These are phyloP conservation scores for Cephonodes hylas DNA, from an alignment of 2,888 invertebrate species.

Conservation along the genomic window DNA sequence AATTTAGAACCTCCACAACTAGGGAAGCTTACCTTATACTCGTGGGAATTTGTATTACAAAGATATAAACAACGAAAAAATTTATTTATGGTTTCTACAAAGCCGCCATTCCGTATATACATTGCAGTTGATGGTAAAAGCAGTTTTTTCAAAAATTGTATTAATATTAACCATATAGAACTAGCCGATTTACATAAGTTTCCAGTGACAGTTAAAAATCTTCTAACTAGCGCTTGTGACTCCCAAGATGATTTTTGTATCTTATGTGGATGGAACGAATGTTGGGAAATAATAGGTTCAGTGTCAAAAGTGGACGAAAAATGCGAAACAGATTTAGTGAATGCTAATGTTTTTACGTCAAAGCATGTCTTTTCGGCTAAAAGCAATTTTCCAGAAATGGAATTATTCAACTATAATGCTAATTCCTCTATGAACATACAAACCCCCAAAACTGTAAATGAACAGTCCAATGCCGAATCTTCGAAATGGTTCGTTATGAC, in stretches of 20 bases:
- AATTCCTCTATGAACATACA: not conserved
- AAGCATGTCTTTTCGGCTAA: not conserved
- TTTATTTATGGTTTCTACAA: conserved; percentile 55
- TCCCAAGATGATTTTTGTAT: conserved; percentile 65
- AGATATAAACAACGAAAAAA: conserved; percentile 63
- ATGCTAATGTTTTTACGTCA: not conserved
- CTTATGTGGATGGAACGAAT: conserved; percentile 58
- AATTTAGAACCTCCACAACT: conserved; percentile 50
- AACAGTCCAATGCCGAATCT: conserved; percentile 27
- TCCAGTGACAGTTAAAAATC: conserved; percentile 61
- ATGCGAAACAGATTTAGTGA: not conserved
- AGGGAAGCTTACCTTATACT: conserved; percentile 55
- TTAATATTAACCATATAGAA: conserved; percentile 60
- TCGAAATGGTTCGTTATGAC: conserved; percentile 81
- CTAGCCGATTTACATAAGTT: conserved; percentile 59
- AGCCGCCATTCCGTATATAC: conserved; percentile 59
- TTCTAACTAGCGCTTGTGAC: conserved; percentile 55
- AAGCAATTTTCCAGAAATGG: not conserved
- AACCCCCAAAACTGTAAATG: conserved; percentile 9
- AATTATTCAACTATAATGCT: not conserved
- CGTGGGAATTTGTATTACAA: conserved; percentile 63
- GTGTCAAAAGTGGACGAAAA: conserved; percentile 43
- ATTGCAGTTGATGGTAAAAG: conserved; percentile 54
- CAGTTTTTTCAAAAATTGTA: conserved; percentile 53
- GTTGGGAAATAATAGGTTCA: conserved; percentile 71